phyloP scores from a whole-genome alignment of 2,113 vertebrate species.

The Ophiodon elongatus region DNA sequence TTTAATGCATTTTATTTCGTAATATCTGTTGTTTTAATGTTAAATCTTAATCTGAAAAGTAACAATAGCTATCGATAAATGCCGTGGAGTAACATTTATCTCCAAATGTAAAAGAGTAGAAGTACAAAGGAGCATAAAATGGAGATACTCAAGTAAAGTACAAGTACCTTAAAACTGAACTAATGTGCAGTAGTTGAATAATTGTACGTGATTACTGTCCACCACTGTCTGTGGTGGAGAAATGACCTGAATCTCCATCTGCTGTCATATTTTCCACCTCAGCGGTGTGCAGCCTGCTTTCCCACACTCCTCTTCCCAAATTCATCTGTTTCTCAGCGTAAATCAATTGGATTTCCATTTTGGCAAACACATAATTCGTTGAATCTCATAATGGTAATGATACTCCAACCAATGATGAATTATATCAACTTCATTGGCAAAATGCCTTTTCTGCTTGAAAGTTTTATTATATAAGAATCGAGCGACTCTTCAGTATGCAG shows the following conservation, averaged over 20 bases:
- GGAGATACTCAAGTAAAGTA: background rate
- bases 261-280: conserved; percentile 49
- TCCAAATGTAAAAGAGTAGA: background rate
- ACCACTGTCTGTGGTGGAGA: background rate
- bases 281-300: conserved; percentile 45
- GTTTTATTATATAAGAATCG: background rate
- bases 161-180: background rate
- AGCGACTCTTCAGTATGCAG: conserved; percentile 5
- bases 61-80: background rate
- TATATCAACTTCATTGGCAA: background rate
- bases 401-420: conserved; percentile 15
- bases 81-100: background rate
- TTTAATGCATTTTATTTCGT: background rate
- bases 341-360: conserved; percentile 41
- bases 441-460: background rate
- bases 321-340: conserved; percentile 10
- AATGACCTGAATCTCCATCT: conserved; percentile 5
- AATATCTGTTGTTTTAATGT: background rate
- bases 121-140: background rate
- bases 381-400: conserved; percentile 14
- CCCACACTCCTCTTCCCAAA: conserved; percentile 38
- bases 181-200: background rate
- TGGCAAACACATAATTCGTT: background rate
- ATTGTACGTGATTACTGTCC: background rate
- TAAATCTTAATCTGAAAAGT: background rate